These are phyloP conservation scores for Bactericera cockerelli DNA, from an alignment of 1,140 invertebrate genomes.

Conservation along the genomic window DNA sequence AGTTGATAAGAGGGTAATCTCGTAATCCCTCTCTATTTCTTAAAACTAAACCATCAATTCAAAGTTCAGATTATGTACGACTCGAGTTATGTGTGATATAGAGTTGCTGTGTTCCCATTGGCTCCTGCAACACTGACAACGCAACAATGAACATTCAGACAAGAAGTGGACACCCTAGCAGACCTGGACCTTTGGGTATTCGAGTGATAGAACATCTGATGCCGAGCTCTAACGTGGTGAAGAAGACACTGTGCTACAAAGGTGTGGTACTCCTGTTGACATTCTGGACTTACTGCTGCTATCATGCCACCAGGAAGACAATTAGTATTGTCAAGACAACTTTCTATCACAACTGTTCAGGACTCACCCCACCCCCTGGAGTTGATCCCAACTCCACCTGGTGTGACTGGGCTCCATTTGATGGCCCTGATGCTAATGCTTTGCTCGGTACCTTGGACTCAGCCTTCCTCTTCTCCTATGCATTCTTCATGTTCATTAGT, in stretches of 20 bases:
- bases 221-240: neutral
- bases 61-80: no score
- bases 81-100: no score
- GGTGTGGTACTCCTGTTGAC: conserved; percentile 60
- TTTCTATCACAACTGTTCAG: conserved; percentile 66
- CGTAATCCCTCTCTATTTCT: no score
- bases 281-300: conserved; percentile 75
- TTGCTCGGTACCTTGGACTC: conserved; percentile 82
- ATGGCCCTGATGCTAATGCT: conserved; percentile 54
- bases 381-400: conserved; percentile 42
- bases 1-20: no score
- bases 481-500: conserved; percentile 76
- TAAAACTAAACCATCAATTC: no score
- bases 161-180: neutral
- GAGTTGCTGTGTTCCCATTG: no score
- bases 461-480: conserved; percentile 84
- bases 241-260: conserved; percentile 35
- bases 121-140: neutral
- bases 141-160: no score
- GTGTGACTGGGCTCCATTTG: conserved; percentile 87
- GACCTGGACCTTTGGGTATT: neutral
- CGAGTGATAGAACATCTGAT: neutral
- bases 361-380: conserved; percentile 36
- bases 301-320: conserved; percentile 83
- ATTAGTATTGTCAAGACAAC: conserved; percentile 89